A percentile compares a stretch with the other conserved stretches of the same genome.
Evolutionary conservation across 64 coral and sea anemone genomes (phyloP).

Genomic region (Acropora tenuis): DNA sequence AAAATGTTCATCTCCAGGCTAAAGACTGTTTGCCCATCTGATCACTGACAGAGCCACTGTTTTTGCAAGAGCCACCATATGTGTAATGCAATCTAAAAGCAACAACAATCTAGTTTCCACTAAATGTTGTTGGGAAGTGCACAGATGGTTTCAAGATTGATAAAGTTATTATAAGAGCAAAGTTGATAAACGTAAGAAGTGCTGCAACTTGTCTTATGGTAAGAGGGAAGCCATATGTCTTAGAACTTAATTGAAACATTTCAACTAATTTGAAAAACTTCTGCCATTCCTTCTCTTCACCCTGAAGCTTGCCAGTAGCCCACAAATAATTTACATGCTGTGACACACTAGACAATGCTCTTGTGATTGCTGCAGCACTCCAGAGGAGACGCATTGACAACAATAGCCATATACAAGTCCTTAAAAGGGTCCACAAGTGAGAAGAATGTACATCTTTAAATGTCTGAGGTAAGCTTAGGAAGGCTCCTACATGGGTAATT

Average conservation of each 20-base stretch:
- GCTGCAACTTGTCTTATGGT: slow-evolving; percentile 88
- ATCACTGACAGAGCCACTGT: too few relatives aligned
- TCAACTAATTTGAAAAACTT: slow-evolving; percentile 80
- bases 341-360: slow-evolving; percentile 65
- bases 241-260: slow-evolving; percentile 73
- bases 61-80: too few relatives aligned
- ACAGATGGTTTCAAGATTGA: slow-evolving; percentile 81
- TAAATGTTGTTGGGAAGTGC: slow-evolving; percentile 4
- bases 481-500: slow-evolving; percentile 87
- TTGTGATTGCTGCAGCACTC: slow-evolving; percentile 76
- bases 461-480: slow-evolving; percentile 40
- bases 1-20: too few relatives aligned
- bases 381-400: slow-evolving; percentile 82
- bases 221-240: slow-evolving; percentile 93
- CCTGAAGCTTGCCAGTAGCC: slow-evolving; percentile 69
- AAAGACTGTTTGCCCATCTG: neutral
- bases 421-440: slow-evolving; percentile 91
- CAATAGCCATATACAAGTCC: slow-evolving; percentile 86
- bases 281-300: slow-evolving; percentile 77
- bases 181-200: slow-evolving; percentile 87
- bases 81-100: too few relatives aligned
- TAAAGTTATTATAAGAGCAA: slow-evolving; percentile 86
- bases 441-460: slow-evolving; percentile 48
- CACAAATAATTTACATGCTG: slow-evolving; percentile 82
- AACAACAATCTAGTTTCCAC: neutral